Conservation (phyloP, 2,888 invertebrate genomes). For the Temnothorax rugatulus region DNA sequence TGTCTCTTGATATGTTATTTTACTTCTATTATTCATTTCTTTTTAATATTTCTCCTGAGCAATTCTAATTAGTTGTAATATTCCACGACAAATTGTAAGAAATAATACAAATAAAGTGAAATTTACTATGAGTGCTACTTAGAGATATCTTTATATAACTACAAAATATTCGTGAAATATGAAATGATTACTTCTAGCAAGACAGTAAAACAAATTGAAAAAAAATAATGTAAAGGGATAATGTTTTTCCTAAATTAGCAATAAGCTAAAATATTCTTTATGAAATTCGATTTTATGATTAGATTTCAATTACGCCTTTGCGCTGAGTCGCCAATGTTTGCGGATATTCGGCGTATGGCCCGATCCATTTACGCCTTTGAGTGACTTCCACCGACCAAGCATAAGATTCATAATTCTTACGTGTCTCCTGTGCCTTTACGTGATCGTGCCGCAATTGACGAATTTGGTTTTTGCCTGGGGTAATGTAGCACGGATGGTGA, state of each 20-base stretch:
- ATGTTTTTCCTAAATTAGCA: neutral
- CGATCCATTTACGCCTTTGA: slow-evolving; percentile 39
- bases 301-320: slow-evolving; percentile 66
- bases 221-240: neutral
- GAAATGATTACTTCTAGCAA: neutral
- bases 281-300: neutral
- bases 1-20: neutral
- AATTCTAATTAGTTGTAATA: neutral
- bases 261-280: neutral
- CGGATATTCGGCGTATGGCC: slow-evolving; percentile 74
- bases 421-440: slow-evolving; percentile 45
- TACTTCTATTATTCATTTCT: neutral
- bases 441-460: slow-evolving; percentile 58
- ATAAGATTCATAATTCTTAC: slow-evolving; percentile 26
- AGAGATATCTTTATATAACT: neutral
- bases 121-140: neutral
- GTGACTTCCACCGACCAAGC: neutral
- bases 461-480: slow-evolving; percentile 60
- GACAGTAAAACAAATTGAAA: neutral
- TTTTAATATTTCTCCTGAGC: neutral
- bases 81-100: neutral
- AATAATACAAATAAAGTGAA: neutral
- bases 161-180: neutral
- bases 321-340: slow-evolving; percentile 65
- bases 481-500: slow-evolving; percentile 55